Evolutionary conservation across 2,113 vertebrate species (phyloP).

Genomic region (Origma solitaria): DNA sequence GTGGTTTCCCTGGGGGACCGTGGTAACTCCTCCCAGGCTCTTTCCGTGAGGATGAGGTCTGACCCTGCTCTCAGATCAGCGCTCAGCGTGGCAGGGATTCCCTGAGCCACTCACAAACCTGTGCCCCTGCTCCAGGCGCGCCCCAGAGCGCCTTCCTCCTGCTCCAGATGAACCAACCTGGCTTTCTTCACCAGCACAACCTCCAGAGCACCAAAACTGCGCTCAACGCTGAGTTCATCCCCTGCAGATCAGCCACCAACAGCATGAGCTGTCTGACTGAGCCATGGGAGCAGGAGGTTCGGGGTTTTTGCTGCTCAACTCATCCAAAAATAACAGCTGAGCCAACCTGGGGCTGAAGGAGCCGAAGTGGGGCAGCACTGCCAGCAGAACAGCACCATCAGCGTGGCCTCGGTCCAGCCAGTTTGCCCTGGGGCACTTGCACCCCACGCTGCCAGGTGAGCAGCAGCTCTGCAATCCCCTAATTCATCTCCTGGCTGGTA

Average conservation of each 20-base stretch:
- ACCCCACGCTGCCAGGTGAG: neutral
- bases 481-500: neutral
- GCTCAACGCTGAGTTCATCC: neutral
- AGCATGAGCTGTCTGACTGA: neutral
- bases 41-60: neutral
- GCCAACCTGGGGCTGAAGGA: neutral
- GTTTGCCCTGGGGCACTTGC: neutral
- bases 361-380: neutral
- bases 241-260: neutral
- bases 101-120: neutral
- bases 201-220: neutral
- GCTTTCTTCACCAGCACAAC: neutral
- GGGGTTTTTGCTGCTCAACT: neutral
- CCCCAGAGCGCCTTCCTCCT: neutral
- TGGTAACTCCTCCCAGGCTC: neutral
- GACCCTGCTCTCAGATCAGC: neutral
- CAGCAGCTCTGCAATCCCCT: neutral
- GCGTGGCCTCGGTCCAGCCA: neutral
- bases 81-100: neutral
- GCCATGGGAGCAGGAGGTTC: fast-evolving
- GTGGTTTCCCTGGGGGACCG: neutral
- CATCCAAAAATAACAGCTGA: neutral
- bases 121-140: fast-evolving
- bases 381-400: neutral
- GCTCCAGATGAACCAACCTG: neutral